A percentile compares a stretch with the other conserved stretches of the same genome.
Conservation (phyloP, 2,797 vertebrate species). For the Danio kyathit region DNA sequence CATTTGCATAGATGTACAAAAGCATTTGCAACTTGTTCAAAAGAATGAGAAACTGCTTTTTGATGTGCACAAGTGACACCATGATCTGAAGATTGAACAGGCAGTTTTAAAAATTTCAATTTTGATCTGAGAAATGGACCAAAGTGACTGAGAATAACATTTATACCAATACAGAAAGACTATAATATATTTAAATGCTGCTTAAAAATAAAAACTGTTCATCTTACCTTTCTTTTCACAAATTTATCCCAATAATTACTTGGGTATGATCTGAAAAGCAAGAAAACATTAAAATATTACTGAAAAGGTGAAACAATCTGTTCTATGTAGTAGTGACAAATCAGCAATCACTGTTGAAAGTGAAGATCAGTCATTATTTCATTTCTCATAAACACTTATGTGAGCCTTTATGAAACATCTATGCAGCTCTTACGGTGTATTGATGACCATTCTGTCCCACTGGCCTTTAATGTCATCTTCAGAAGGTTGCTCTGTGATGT, state of each 20-base stretch:
- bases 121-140: too few relatives aligned
- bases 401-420: neutral
- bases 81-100: too few relatives aligned
- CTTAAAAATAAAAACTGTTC: neutral
- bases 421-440: slow-evolving; percentile 84
- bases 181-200: neutral
- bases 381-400: neutral
- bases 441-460: slow-evolving; percentile 93
- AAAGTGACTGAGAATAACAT: too few relatives aligned
- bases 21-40: too few relatives aligned
- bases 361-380: neutral
- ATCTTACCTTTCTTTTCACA: slow-evolving; percentile 82
- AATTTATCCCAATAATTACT: slow-evolving; percentile 86
- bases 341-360: neutral
- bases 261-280: slow-evolving; percentile 79
- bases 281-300: neutral
- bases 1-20: too few relatives aligned
- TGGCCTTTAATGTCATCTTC: slow-evolving; percentile 96
- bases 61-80: too few relatives aligned
- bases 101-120: too few relatives aligned
- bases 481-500: slow-evolving; percentile 90
- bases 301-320: slow-evolving; percentile 10
- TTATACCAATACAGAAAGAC: too few relatives aligned
- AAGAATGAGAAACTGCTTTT: too few relatives aligned
- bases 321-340: neutral